Evolutionary conservation across 2,888 invertebrate genomes (phyloP).

Genomic region (Volucella zonaria): DNA sequence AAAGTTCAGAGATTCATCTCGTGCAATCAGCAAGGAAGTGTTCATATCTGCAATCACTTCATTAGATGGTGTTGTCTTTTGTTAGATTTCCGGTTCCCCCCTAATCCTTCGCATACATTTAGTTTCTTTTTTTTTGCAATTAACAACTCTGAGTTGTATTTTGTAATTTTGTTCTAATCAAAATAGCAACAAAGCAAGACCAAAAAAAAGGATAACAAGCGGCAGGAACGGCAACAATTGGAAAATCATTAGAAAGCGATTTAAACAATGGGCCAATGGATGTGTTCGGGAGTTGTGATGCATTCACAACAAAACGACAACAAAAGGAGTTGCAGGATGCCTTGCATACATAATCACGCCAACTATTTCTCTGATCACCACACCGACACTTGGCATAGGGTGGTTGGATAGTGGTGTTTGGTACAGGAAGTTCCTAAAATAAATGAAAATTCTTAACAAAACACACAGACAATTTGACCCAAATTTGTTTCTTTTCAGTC

Average conservation of each 20-base stretch:
- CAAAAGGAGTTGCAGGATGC: conserved; percentile 36
- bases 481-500: conserved; percentile 44
- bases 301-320: conserved; percentile 30
- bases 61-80: conserved; percentile 67
- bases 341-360: conserved; percentile 56
- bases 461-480: conserved; percentile 71
- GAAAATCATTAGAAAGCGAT: conserved; percentile 73
- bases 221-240: conserved; percentile 57
- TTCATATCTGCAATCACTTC: conserved; percentile 66
- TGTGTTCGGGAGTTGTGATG: conserved; percentile 35
- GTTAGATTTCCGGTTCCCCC: conserved; percentile 22
- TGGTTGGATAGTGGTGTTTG: no score
- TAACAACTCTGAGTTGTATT: conserved; percentile 60
- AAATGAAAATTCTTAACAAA: conserved; percentile 57
- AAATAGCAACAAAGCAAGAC: conserved; percentile 43
- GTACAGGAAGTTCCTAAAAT: conserved; percentile 21
- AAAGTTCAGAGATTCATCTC: conserved; percentile 50
- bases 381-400: conserved; percentile 30
- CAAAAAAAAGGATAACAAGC: conserved; percentile 16
- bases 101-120: conserved; percentile 2
- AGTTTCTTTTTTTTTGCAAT: conserved; percentile 57
- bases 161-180: conserved; percentile 67
- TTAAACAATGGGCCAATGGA: conserved; percentile 70
- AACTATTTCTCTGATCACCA: conserved; percentile 28
- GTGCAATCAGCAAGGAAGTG: conserved; percentile 60